Evolutionary conservation across 2,113 vertebrate genomes (phyloP), one percentile per base, ranked within the genome.

Genomic region (Brachypteracias leptosomus): DNA sequence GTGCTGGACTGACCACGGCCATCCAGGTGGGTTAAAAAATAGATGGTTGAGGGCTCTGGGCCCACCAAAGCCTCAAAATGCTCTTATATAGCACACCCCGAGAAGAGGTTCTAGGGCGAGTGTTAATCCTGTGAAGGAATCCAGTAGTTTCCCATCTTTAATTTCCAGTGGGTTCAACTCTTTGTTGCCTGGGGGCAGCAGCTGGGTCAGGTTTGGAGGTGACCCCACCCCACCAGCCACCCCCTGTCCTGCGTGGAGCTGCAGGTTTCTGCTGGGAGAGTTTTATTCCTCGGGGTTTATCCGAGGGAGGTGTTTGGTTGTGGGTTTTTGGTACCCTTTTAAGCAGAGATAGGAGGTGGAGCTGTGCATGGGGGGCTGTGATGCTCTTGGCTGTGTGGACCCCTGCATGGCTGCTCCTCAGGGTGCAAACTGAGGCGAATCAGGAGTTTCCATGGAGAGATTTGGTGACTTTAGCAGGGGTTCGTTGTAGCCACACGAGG

Each of bases 401-500:
- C 31, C 8, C 22, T 55, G 24, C n/a, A 78, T 70, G 66, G 10
- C 51, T n/a, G 46, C 4, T 3, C 57, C 20, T 9, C 38, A 57
- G 59, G 65, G 49, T 52, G 66, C 28, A 76, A 83, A 62, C 28
- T 54, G 26, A 33, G 63, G 51, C 7, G n/a, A 91, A 73, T 25
- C 40, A 77, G 55, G 14, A 47, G 66, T 77, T 91, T 66, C 38
- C 67, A 4, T 13, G 10, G 16, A 21, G 71, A 79, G 28, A 21
- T 35, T 33, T n/a, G 13, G 35, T 63, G 4, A 36, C 26, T 52
- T 59, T 57, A 20, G 90, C 88, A 71, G 4, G 26, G 54, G 36
- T 68, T 54, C 17, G 31, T 22, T 89, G 55, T 66, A 73, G 73
- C 94, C 95, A 96, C 90, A 31, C 67, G 97, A 96, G 96, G 97